Evolutionary conservation across 2,113 vertebrate genomes (phyloP), one percentile per base, ranked within the genome.

Genomic region (Xyrauchen texanus): DNA sequence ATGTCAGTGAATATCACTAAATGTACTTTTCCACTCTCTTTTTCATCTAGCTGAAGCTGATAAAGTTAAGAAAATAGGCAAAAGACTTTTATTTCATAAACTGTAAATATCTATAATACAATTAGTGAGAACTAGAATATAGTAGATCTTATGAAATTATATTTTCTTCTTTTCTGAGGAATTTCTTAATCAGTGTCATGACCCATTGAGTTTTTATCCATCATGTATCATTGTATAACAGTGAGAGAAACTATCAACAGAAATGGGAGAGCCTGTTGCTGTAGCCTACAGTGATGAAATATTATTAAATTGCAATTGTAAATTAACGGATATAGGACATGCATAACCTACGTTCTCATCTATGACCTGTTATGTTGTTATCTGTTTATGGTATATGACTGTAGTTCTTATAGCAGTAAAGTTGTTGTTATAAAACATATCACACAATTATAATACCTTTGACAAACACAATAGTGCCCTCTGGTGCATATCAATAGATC

Each of bases 391-490:
- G 21, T 34, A 34, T 69, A n/a, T 4, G 10, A 65, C 46, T 10
- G 7, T 8, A 52, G 68, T 10, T 57, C 11, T 63, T 46, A 52
- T 62, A 34, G 21, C 57, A 66, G 61, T 10, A 45, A 49, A 81
- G 45, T 13, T 3, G 10, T 8, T 70, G 4, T 4, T 2, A 64
- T 45, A 51, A 45, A 13, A 11, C 42, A 4, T 49, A n/a, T 44
- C 13, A 42, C n/a, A 44, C 4, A 10, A 5, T 44, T 62, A n/a
- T 7, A 60, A 46, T 10, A 47, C 21, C 4, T 66, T 15, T 42
- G 44, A n/a, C 45, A 60, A 57, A 72, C 53, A 42, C 81, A 77
- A 71, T 34, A 73, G 60, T 80, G 78, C 74, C 78, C 68, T 53
- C 82, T 80, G 68, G 75, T 65, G 12, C 16, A 72, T 15, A 16